Percentiles rank a stretch among this genome's conserved stretches.
phyloP scores from a whole-genome alignment of 2,888 invertebrate species.

The Lampropteryx suffumata region DNA sequence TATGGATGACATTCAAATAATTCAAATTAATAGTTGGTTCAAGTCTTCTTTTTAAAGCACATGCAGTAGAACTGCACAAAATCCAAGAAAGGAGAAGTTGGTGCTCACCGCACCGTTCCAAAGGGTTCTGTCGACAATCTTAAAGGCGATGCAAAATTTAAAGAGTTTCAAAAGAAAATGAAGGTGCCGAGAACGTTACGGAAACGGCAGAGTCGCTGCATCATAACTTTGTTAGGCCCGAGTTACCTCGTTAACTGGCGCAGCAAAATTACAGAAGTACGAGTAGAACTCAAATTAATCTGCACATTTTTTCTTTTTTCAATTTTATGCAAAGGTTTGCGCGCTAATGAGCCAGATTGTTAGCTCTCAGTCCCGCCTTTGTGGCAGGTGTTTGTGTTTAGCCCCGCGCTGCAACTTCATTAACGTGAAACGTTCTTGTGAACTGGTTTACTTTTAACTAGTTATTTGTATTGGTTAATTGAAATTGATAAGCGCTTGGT shows the following conservation, averaged over 20 bases:
- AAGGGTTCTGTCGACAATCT: conserved; percentile 52
- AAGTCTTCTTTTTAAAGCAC: too few relatives aligned
- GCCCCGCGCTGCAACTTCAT: conserved; percentile 49
- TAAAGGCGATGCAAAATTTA: conserved; percentile 69
- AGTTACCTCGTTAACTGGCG: conserved; percentile 73
- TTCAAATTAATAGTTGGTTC: too few relatives aligned
- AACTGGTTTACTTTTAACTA: conserved; percentile 28
- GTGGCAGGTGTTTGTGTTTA: conserved; percentile 55
- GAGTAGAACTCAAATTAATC: conserved; percentile 67
- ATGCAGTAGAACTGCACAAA: too few relatives aligned
- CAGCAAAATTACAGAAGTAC: conserved; percentile 57
- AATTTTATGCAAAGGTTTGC: conserved; percentile 53
- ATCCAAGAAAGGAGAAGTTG: neutral
- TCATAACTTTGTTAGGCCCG: conserved; percentile 71
- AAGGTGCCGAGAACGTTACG: conserved; percentile 54
- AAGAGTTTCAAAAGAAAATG: conserved; percentile 75
- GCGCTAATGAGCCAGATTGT: conserved; percentile 72
- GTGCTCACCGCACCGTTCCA: conserved; percentile 21
- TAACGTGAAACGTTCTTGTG: conserved; percentile 40
- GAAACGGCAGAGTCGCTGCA: conserved; percentile 56
- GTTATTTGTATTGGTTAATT: conserved; percentile 28
- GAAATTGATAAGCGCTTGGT: too few relatives aligned
- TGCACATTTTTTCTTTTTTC: conserved; percentile 47
- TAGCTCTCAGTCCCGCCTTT: conserved; percentile 51
- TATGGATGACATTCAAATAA: too few relatives aligned